Percentiles rank a stretch among this genome's conserved stretches.
Evolutionary conservation across 2,797 vertebrate genomes (phyloP).

Genomic region (Linurgus olivaceus): DNA sequence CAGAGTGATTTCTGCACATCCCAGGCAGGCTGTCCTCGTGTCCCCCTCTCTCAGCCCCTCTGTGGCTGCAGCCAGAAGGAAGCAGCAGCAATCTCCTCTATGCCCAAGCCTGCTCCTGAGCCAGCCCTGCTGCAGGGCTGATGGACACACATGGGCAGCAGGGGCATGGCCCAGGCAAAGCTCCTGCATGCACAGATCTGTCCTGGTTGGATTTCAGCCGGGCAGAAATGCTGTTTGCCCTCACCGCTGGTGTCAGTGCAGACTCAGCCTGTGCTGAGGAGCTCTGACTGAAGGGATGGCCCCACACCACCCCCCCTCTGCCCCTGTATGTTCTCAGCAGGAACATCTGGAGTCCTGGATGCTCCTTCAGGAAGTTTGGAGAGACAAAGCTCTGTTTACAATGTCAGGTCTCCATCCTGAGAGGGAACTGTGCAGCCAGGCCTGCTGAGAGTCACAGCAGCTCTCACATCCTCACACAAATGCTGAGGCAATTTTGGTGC

Average conservation of each 20-base stretch:
- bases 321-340: neutral
- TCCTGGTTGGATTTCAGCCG: neutral
- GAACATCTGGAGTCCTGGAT: neutral
- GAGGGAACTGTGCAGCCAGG: neutral
- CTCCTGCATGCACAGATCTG: neutral
- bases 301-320: neutral
- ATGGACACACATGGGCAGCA: neutral
- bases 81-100: neutral
- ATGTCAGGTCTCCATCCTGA: neutral
- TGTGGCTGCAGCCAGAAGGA: neutral
- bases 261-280: neutral
- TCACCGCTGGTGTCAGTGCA: accelerated
- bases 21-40: neutral
- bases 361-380: neutral
- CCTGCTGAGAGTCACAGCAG: neutral
- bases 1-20: neutral
- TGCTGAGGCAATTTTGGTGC: neutral
- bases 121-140: neutral
- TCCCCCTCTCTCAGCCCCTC: neutral
- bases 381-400: neutral
- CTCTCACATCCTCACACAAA: neutral
- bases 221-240: neutral
- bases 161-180: neutral
- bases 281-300: neutral
- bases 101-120: neutral